Conservation (phyloP, 2,888 invertebrate genomes). For the Thecocarcelia acutangulata region DNA sequence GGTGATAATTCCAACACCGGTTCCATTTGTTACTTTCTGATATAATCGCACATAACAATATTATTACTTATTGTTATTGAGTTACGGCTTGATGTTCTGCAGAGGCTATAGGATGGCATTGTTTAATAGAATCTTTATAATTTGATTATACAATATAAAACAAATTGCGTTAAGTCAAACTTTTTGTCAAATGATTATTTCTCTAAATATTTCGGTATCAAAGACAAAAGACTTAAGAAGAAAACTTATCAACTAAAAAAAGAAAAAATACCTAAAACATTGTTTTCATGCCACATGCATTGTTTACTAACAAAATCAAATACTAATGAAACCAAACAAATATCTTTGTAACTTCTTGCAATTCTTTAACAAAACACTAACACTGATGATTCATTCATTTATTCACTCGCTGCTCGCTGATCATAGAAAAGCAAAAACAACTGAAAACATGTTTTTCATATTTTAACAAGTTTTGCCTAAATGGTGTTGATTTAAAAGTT, state of each 20-base stretch:
- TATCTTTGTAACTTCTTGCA: conserved; percentile 17
- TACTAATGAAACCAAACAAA: conserved; percentile 5
- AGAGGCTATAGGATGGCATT: no score
- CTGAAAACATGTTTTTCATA: conserved; percentile 41
- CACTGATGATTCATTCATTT: conserved; percentile 53
- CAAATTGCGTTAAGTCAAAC: no score
- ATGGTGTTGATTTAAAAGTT: conserved; percentile 53
- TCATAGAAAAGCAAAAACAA: conserved; percentile 11
- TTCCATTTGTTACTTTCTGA: no score
- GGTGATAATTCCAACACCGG: no score
- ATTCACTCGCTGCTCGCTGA: neutral
- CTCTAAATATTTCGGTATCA: neutral
- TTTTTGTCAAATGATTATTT: neutral
- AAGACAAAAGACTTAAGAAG: conserved; percentile 32
- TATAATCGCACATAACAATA: no score
- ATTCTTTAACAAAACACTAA: conserved; percentile 52
- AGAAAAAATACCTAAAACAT: conserved; percentile 22
- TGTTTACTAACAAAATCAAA: neutral
- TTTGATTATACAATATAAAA: no score
- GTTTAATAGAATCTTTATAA: no score
- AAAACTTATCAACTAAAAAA: conserved; percentile 26
- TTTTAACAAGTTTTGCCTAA: conserved; percentile 51
- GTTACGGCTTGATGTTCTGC: no score
- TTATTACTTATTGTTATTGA: no score
- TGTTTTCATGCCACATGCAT: neutral